phyloP scores from a whole-genome alignment of 2,888 invertebrate species.

The Cataglyphis livida region DNA sequence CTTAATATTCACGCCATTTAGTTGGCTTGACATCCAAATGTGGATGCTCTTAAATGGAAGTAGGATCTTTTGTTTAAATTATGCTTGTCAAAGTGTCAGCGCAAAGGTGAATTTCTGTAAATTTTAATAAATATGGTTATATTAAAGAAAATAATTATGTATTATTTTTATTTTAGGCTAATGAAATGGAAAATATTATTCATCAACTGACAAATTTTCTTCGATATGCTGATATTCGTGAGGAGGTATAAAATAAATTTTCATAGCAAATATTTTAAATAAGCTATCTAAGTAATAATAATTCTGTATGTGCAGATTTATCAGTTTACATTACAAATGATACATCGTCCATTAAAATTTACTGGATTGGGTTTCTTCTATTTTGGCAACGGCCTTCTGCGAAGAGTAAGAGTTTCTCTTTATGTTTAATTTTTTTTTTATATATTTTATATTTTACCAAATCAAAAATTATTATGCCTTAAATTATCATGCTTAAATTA shows the following conservation, averaged over 20 bases:
- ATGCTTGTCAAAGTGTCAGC: slow-evolving; percentile 35
- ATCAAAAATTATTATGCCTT: background rate
- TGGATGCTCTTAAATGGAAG: background rate
- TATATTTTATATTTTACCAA: background rate
- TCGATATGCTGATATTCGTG: background rate
- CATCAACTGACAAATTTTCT: background rate
- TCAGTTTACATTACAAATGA: slow-evolving; percentile 42
- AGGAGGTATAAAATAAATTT: slow-evolving; percentile 25
- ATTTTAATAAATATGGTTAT: background rate
- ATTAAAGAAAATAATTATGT: background rate
- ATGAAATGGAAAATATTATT: background rate
- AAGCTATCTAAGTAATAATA: background rate
- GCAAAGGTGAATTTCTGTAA: slow-evolving; percentile 11
- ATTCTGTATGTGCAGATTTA: slow-evolving; percentile 6
- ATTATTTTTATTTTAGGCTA: slow-evolving; percentile 15
- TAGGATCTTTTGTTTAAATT: slow-evolving; percentile 13
- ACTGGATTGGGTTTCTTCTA: slow-evolving; percentile 14
- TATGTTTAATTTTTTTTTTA: background rate
- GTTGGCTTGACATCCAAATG: background rate
- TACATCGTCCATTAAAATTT: slow-evolving; percentile 19
- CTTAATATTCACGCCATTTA: background rate
- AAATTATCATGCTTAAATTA: background rate
- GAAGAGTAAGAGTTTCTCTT: slow-evolving; percentile 13
- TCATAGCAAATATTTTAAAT: background rate
- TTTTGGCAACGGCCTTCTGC: slow-evolving; percentile 26